Conservation (phyloP, 1,140 invertebrate species). For the Drosophila asahinai region DNA sequence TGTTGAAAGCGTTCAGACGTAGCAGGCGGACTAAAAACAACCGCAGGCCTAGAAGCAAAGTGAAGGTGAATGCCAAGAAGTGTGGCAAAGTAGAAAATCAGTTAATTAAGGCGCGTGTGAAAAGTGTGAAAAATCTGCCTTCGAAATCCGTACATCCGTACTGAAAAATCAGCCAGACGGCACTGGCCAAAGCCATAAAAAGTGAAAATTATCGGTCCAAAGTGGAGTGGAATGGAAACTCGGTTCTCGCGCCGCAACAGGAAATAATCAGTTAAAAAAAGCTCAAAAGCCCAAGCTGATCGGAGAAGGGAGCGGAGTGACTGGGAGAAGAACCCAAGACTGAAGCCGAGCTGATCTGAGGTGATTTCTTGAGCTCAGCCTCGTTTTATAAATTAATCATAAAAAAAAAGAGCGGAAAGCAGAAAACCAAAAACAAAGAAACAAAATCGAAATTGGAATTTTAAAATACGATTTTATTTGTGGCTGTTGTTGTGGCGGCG, state of each 20-base stretch:
- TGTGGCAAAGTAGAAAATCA: conserved; percentile 62
- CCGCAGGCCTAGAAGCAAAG: conserved; percentile 8
- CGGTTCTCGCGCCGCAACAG: conserved; percentile 47
- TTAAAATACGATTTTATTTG: conserved; percentile 61
- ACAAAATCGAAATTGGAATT: conserved; percentile 78
- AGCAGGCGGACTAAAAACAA: conserved; percentile 50
- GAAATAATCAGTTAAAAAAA: conserved; percentile 41
- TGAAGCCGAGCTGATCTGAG: conserved; percentile 38
- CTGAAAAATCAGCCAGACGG: conserved; percentile 39
- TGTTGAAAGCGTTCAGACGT: conserved; percentile 82
- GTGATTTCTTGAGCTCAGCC: conserved; percentile 67
- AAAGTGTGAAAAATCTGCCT: conserved; percentile 75
- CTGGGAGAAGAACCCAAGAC: conserved; percentile 25
- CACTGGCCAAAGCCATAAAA: conserved; percentile 50
- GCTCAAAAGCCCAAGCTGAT: neutral
- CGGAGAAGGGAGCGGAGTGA: conserved; percentile 18
- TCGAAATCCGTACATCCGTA: conserved; percentile 13
- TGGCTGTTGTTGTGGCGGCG: conserved; percentile 19
- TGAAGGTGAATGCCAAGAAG: conserved; percentile 46
- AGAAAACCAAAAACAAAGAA: conserved; percentile 41
- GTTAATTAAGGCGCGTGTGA: conserved; percentile 68
- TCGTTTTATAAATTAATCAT: conserved; percentile 73
- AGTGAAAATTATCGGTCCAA: conserved; percentile 69
- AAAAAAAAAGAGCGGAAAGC: conserved; percentile 42
- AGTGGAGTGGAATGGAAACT: conserved; percentile 57